Percentiles rank a stretch among this genome's conserved stretches.
Conservation (phyloP, 2,113 vertebrate genomes). For the Coreoperca whiteheadi region DNA sequence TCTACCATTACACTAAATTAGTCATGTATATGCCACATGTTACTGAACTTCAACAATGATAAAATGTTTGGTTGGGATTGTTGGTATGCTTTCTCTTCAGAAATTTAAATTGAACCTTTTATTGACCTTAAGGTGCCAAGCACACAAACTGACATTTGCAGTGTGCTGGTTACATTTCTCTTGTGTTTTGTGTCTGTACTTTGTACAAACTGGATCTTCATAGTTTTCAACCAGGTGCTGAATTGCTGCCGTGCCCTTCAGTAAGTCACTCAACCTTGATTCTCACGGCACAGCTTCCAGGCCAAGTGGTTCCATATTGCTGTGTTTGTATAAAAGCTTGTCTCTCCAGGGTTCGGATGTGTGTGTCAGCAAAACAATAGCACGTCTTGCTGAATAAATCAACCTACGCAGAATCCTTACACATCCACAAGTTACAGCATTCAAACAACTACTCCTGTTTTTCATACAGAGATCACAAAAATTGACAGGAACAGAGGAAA, state of each 20-base stretch:
- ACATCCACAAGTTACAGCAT: neutral
- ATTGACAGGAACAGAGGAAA: conserved; percentile 5
- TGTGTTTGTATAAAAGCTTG: conserved; percentile 61
- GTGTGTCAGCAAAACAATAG: conserved; percentile 59
- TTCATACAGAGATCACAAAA: neutral
- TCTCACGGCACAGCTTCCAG: conserved; percentile 44
- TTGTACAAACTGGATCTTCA: conserved; percentile 24
- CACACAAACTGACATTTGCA: conserved; percentile 43
- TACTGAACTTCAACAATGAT: neutral
- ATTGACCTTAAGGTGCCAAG: conserved; percentile 13
- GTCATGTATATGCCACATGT: neutral
- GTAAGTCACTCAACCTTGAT: conserved; percentile 59
- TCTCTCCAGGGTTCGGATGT: conserved; percentile 39
- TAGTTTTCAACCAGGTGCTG: conserved; percentile 27
- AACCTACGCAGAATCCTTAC: conserved; percentile 7
- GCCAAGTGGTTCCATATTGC: conserved; percentile 48
- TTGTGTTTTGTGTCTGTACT: conserved; percentile 5
- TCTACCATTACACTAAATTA: neutral
- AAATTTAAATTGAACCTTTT: conserved; percentile 56
- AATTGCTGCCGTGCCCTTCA: conserved; percentile 50
- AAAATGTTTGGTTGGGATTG: neutral
- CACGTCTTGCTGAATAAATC: conserved; percentile 56
- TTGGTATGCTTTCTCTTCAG: conserved; percentile 12
- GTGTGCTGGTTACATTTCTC: conserved; percentile 30
- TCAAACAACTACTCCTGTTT: conserved; percentile 41